phyloP scores from a whole-genome alignment of 2,888 invertebrate genomes.

The Homarus gammarus region DNA sequence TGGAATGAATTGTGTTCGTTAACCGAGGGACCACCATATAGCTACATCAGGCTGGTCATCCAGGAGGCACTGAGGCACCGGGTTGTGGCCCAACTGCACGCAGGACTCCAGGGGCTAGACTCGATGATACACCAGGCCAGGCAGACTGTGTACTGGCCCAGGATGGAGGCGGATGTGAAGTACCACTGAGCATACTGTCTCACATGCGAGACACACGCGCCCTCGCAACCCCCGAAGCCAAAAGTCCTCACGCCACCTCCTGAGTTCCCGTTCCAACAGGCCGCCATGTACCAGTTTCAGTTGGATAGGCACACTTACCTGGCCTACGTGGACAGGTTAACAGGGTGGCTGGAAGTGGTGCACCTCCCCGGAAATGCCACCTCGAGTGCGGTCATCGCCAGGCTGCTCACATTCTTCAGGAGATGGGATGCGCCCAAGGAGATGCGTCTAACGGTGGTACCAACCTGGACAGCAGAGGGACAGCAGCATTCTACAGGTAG shows the following conservation, averaged over 20 bases:
- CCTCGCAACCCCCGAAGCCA: constrained; percentile 23
- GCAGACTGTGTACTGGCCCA: constrained; percentile 14
- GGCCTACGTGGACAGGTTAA: constrained; percentile 34
- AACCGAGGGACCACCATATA: too few relatives aligned
- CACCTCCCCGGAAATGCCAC: constrained; percentile 25
- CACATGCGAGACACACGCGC: constrained; percentile 18
- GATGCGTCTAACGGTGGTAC: neutral
- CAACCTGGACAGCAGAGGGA: constrained; percentile 26
- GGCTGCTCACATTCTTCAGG: neutral
- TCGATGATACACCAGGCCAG: constrained; percentile 29
- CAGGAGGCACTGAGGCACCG: constrained; percentile 17
- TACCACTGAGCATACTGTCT: neutral
- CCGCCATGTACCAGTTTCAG: constrained; percentile 14
- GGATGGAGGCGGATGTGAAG: constrained; percentile 38
- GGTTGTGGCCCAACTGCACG: constrained; percentile 18
- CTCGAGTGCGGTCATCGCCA: neutral
- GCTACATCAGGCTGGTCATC: constrained; percentile 9
- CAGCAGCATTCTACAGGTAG: neutral
- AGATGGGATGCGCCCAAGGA: constrained; percentile 27
- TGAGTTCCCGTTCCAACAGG: constrained; percentile 44
- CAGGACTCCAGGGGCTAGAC: too few relatives aligned
- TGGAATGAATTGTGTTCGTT: too few relatives aligned
- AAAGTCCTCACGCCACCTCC: constrained; percentile 26
- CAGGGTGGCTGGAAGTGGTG: constrained; percentile 31
- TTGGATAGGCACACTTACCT: constrained; percentile 29